A percentile compares a stretch with the other conserved stretches of the same genome.
Conservation (phyloP, 2,797 vertebrate species). For the Melanotaenia maccullochi region DNA sequence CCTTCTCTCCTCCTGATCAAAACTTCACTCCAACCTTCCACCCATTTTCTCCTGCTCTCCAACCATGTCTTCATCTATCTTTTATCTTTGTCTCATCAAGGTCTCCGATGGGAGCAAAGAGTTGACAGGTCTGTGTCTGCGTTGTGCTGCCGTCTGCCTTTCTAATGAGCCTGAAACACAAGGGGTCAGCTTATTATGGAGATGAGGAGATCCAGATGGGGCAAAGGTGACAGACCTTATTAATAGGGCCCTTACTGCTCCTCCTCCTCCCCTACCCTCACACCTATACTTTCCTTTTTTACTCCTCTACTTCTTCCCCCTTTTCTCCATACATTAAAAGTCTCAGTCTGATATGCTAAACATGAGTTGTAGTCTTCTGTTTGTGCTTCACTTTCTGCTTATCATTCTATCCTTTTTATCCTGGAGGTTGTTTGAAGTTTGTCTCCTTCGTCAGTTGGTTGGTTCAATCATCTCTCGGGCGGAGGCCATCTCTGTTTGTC, state of each 20-base stretch:
- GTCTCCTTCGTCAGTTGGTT: constrained; percentile 21
- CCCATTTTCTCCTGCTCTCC: constrained; percentile 38
- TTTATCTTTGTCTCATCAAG: constrained; percentile 62
- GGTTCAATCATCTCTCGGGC: constrained; percentile 39
- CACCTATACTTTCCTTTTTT: background rate
- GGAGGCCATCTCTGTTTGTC: constrained; percentile 58
- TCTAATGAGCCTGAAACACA: constrained; percentile 87
- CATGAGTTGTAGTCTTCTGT: constrained; percentile 35
- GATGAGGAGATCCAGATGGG: constrained; percentile 82
- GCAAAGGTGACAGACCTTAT: constrained; percentile 83
- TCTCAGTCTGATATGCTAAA: constrained; percentile 56
- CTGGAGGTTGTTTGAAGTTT: constrained; percentile 62
- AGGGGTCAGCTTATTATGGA: constrained; percentile 89
- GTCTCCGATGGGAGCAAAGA: constrained; percentile 63
- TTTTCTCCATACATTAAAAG: constrained; percentile 26
- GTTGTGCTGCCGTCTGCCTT: constrained; percentile 79
- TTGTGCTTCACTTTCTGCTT: constrained; percentile 27
- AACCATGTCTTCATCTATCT: constrained; percentile 53
- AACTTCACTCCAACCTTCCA: constrained; percentile 48
- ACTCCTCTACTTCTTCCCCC: constrained; percentile 23
- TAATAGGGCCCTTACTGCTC: constrained; percentile 73
- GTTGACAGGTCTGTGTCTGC: constrained; percentile 80
- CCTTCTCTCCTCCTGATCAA: constrained; percentile 51
- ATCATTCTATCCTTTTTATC: constrained; percentile 47
- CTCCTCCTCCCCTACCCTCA: constrained; percentile 10